Evolutionary conservation across 2,113 vertebrate species (phyloP).

Genomic region (Nycticorax nycticorax): DNA sequence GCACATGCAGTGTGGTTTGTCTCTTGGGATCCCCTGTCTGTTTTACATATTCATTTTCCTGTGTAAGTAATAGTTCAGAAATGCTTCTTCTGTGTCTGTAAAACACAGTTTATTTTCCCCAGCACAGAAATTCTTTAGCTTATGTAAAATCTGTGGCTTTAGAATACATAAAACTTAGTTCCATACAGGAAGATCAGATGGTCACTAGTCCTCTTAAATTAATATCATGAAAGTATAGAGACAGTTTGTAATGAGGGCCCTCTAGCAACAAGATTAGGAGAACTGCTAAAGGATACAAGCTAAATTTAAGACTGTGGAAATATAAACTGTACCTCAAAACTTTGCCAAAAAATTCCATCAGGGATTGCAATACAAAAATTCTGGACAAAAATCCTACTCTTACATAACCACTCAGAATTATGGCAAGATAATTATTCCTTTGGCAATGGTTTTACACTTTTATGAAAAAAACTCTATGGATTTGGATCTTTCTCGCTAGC

Average conservation of each 20-base stretch:
- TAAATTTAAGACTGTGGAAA: background rate
- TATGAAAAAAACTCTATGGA: background rate
- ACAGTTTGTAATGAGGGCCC: background rate
- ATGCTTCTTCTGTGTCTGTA: background rate
- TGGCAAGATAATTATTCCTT: background rate
- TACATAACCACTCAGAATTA: background rate
- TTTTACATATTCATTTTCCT: background rate
- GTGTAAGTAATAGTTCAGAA: background rate
- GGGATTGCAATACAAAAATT: background rate
- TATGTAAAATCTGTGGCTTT: background rate
- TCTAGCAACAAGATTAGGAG: background rate
- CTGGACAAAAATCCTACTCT: background rate
- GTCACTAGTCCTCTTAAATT: background rate
- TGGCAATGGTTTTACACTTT: background rate
- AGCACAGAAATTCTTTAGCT: background rate
- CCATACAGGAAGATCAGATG: background rate
- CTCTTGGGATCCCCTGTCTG: background rate
- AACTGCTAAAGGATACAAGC: background rate
- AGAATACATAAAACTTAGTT: background rate
- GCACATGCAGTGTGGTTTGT: fast-evolving
- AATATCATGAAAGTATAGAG: background rate
- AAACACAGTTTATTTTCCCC: background rate
- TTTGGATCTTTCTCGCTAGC: background rate
- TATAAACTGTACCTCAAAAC: background rate
- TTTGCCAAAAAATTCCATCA: background rate